Base-by-base conservation (phyloP, 2,113 vertebrate species). In the Nothocercus nigrocapillus region DNA sequence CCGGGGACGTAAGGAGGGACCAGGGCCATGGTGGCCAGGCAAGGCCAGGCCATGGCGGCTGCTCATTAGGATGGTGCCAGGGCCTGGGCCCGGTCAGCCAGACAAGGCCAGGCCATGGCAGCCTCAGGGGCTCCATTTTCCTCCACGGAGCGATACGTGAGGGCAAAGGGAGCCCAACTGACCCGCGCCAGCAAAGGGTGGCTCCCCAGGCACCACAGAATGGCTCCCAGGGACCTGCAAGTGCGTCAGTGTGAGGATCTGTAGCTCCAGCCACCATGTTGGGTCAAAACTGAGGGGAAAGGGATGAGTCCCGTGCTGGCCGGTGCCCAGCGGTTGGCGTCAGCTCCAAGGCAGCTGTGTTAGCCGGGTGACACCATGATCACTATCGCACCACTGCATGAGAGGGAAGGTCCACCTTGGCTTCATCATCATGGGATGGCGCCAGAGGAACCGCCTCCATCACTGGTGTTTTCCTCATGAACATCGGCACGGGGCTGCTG, bases 251-350 rank as follows among this genome's bases (percentile, higher is more conserved):
- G 21, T 7, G 61, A 62, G 28, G 40, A 8, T 21, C 27, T 4
- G 5, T 0, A 0, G 11, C 34, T 68, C 69, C 89, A 62, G 45
- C 14, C 5, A 3, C 7, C 14, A 1, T 0, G 0, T 0, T 5
- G 42, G 16, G 3, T 30, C 89, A 63, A 38, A 93, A 58, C 16
- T 4, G 27, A 6, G 32, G 16, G 15, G 19, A 44, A 70, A 67
- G 5, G 0, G 0, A 47, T 4, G 25, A 9, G 25, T 6, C 44
- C 1, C 32, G 58, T 81, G 45, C 64, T 63, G 51, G 13, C 8
- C 5, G 1, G 22, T 13, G 21, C 22, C 77, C 70, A 3, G 6
- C 51, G 85, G 74, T 75, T 88, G 89, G 82, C 44, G 53, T 68
- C 81, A 95, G 87, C 90, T 89, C 91, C 45, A 4, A 67, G 79